Base-by-base conservation (phyloP, 92 coral and sea anemone genomes). In the Parazoanthus swiftii region DNA sequence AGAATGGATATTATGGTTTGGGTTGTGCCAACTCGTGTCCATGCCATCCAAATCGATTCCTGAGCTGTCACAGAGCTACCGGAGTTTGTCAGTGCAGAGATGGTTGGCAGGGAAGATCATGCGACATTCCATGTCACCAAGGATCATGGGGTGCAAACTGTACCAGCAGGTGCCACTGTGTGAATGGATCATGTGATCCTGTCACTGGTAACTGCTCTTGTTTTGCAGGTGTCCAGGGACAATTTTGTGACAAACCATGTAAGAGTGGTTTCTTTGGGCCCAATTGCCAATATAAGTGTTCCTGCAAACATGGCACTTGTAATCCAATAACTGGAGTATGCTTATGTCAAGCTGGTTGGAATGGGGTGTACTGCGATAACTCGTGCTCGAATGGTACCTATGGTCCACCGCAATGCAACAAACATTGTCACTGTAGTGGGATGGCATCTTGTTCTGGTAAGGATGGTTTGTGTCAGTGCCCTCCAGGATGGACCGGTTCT, bases 121-220 rank as follows among this genome's bases (percentile, higher is more conserved):
- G 99, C 77, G 87, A 85, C 35, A 50, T 90, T 68, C 94, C 91
- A 14, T 97, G 99, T 85, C 91, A 89, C 14, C 88, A 86, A 76
- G 98, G 97, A 36, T 80, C 80, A 14, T 97, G 99, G 99, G 98
- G 99, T 21, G 11, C 66, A 6, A 59, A 92, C 81, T 97, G 99
- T 80, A 81, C 48, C 9, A 65, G 89, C n/a, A 68, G 88, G 14
- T 97, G 99, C 77, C 18, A 63, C 37, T 96, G 98, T 77, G 89
- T 85, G 36, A 77, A 90, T 75, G 98, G 95, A 9, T 90, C 94
- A 3, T 96, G 98, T 79, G 85, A 93, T 82, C 92, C 93, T n/a
- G 88, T 74, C n/a, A 88, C 86, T 50, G 98, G 98, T 21, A 54
- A 26, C 14, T 96, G 98, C 71, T 79, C 91, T 11, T 96, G 98